A percentile compares a stretch with the other conserved stretches of the same genome.
Conservation (phyloP, 2,113 vertebrate species). For the Oreotrochilus melanogaster region DNA sequence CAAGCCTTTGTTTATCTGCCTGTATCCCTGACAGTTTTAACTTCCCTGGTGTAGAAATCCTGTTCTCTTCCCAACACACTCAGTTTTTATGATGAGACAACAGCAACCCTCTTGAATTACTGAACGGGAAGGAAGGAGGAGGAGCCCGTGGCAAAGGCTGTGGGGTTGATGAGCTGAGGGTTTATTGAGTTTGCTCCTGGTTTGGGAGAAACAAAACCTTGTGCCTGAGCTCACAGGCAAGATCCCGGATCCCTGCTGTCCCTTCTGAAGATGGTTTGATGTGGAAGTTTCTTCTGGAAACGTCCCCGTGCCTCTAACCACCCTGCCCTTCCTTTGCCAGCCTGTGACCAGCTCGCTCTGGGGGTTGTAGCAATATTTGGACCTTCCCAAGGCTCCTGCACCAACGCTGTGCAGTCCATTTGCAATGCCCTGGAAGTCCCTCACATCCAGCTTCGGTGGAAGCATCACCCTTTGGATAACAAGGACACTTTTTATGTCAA, state of each 20-base stretch:
- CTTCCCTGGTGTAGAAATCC: background rate
- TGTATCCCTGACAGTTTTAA: background rate
- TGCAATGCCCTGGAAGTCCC: conserved; percentile 98
- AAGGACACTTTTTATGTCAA: conserved; percentile 98
- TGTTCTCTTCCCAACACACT: background rate
- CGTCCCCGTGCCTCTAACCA: background rate
- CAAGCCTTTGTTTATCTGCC: background rate
- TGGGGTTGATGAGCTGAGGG: background rate
- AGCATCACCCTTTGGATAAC: conserved; percentile 98
- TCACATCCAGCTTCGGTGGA: conserved; percentile 97
- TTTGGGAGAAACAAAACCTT: background rate
- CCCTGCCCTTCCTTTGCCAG: conserved; percentile 65
- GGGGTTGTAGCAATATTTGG: conserved; percentile 98
- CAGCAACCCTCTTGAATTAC: background rate
- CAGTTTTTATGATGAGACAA: background rate
- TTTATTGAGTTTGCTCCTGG: background rate
- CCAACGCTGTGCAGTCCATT: conserved; percentile 97
- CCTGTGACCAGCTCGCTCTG: conserved; percentile 97
- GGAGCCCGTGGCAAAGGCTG: background rate
- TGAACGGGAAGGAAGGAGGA: background rate
- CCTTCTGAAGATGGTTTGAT: background rate
- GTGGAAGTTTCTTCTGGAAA: background rate
- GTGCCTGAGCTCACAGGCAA: background rate
- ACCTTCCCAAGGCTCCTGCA: conserved; percentile 96
- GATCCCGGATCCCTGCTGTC: background rate